These are phyloP conservation scores for Dynastes grantii DNA, from an alignment of 2,888 invertebrate species.

Conservation along the genomic window DNA sequence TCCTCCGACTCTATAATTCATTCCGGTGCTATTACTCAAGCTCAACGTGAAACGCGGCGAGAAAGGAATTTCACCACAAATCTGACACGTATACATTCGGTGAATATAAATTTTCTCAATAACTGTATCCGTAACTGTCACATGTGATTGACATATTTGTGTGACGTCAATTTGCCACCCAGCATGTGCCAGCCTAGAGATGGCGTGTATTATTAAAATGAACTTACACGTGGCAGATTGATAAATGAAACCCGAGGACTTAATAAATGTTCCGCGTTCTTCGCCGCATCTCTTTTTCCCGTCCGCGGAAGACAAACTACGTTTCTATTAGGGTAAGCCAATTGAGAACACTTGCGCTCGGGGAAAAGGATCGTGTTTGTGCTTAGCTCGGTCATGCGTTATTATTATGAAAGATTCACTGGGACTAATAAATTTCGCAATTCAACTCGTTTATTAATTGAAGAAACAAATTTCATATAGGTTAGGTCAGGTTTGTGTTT, in stretches of 20 bases:
- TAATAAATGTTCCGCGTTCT: conserved; percentile 56
- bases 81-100: conserved; percentile 48
- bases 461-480: neutral
- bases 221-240: conserved; percentile 55
- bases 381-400: conserved; percentile 49
- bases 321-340: conserved; percentile 50
- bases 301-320: conserved; percentile 50
- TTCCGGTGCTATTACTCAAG: conserved; percentile 51
- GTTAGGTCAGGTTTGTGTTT: too few species aligned
- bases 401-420: conserved; percentile 49
- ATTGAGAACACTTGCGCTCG: conserved; percentile 50
- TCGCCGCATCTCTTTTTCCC: conserved; percentile 44
- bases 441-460: neutral
- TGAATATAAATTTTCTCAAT: conserved; percentile 52
- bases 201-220: conserved; percentile 58
- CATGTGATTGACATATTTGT: conserved; percentile 59
- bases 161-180: conserved; percentile 56
- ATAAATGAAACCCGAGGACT: conserved; percentile 56
- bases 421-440: conserved; percentile 19
- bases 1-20: conserved; percentile 51
- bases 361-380: conserved; percentile 42
- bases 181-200: conserved; percentile 50
- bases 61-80: conserved; percentile 49
- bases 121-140: conserved; percentile 53
- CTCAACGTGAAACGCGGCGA: conserved; percentile 45